Conservation (phyloP, 2,888 invertebrate genomes). For the Onchidella celtica region DNA sequence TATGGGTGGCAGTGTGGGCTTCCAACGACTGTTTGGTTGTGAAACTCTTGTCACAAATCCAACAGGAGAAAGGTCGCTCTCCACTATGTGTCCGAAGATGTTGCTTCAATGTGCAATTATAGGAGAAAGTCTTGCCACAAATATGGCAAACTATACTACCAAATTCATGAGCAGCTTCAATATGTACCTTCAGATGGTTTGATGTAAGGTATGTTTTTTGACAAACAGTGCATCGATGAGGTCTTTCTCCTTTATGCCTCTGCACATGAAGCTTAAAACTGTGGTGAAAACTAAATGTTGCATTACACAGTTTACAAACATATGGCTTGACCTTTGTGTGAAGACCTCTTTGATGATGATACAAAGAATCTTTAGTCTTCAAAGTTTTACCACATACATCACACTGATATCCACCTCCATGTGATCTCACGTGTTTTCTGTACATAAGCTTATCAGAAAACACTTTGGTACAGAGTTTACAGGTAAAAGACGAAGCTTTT, state of each 20-base stretch:
- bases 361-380: constrained; percentile 67
- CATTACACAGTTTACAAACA: constrained; percentile 70
- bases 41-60: constrained; percentile 70
- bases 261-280: constrained; percentile 72
- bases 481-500: background rate
- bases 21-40: constrained; percentile 61
- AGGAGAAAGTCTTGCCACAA: constrained; percentile 74
- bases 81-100: constrained; percentile 72
- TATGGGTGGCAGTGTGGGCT: constrained; percentile 2
- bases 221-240: constrained; percentile 70
- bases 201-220: constrained; percentile 74
- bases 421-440: background rate
- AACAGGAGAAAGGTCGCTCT: constrained; percentile 67
- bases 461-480: background rate
- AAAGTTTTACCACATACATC: constrained; percentile 71
- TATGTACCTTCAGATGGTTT: constrained; percentile 73
- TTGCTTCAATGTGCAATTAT: constrained; percentile 71
- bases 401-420: constrained; percentile 58
- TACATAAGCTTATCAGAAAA: background rate
- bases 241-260: constrained; percentile 71
- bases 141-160: constrained; percentile 60
- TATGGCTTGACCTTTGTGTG: constrained; percentile 69
- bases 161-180: constrained; percentile 66
- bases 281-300: constrained; percentile 72
- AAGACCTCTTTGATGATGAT: constrained; percentile 72